phyloP scores from a whole-genome alignment of 2,888 invertebrate species.

The Sussaba pulchella region DNA sequence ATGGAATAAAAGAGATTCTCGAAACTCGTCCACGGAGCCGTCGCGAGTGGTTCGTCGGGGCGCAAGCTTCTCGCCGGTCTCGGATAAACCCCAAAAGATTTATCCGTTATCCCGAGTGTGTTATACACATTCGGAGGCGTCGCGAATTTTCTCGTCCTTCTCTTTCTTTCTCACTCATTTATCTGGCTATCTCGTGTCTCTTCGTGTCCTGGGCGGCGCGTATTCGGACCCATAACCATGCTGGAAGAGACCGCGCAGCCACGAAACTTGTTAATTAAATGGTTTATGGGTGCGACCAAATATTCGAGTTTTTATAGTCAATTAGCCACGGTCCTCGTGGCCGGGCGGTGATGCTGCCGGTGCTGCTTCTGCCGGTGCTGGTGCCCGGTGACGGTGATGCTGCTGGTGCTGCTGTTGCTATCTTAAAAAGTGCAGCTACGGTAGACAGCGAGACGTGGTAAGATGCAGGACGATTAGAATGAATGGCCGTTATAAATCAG shows the following conservation, averaged over 20 bases:
- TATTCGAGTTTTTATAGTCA: slow-evolving; percentile 81
- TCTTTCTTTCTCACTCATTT: too few relatives aligned
- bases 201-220: slow-evolving; percentile 46
- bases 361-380: too few relatives aligned
- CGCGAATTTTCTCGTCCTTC: background rate
- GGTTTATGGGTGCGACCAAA: slow-evolving; percentile 79
- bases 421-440: slow-evolving; percentile 78
- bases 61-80: background rate
- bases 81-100: slow-evolving; percentile 27
- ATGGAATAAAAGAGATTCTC: slow-evolving; percentile 22
- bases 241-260: too few relatives aligned
- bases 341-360: slow-evolving; percentile 40
- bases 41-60: background rate
- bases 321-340: slow-evolving; percentile 76
- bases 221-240: slow-evolving; percentile 37
- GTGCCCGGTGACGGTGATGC: slow-evolving; percentile 41
- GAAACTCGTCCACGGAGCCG: slow-evolving; percentile 4
- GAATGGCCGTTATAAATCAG: slow-evolving; percentile 82
- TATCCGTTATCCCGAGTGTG: slow-evolving; percentile 34
- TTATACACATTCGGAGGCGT: slow-evolving; percentile 23
- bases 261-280: slow-evolving; percentile 79
- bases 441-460: slow-evolving; percentile 74
- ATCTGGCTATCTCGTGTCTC: slow-evolving; percentile 26
- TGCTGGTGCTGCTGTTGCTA: slow-evolving; percentile 65
- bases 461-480: slow-evolving; percentile 82